Evolutionary conservation across 92 coral and sea anemone genomes (phyloP).

Genomic region (Heliopora coerulea): DNA sequence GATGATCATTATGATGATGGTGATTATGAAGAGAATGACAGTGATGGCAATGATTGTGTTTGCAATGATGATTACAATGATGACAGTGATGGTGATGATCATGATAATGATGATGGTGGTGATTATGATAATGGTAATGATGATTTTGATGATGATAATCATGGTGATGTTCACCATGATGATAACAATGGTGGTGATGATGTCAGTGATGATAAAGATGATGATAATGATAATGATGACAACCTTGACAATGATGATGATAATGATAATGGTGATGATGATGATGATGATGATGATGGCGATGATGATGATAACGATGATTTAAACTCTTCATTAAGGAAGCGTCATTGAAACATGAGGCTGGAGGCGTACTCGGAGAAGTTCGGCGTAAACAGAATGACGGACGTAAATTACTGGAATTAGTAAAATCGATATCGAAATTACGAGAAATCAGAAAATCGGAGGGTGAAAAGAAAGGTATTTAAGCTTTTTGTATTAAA

Average conservation of each 20-base stretch:
- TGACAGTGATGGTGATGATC: not conserved
- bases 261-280: not conserved
- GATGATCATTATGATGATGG: not conserved
- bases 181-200: not conserved
- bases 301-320: not conserved
- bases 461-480: constrained; percentile 92
- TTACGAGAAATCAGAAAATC: constrained; percentile 79
- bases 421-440: constrained; percentile 68
- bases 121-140: not conserved
- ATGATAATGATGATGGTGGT: not conserved
- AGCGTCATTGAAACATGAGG: constrained; percentile 83
- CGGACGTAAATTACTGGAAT: constrained; percentile 70
- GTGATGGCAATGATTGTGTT: not conserved
- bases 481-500: no score
- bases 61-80: not conserved
- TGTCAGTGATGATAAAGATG: not conserved
- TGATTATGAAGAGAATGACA: not conserved
- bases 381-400: constrained; percentile 78
- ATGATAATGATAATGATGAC: not conserved
- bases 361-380: constrained; percentile 95
- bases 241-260: not conserved
- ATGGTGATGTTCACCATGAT: not conserved
- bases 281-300: not conserved
- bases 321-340: constrained; percentile 49
- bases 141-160: not conserved